Base-by-base conservation (phyloP, 2,888 invertebrate genomes). In the Vandiemenella viatica region DNA sequence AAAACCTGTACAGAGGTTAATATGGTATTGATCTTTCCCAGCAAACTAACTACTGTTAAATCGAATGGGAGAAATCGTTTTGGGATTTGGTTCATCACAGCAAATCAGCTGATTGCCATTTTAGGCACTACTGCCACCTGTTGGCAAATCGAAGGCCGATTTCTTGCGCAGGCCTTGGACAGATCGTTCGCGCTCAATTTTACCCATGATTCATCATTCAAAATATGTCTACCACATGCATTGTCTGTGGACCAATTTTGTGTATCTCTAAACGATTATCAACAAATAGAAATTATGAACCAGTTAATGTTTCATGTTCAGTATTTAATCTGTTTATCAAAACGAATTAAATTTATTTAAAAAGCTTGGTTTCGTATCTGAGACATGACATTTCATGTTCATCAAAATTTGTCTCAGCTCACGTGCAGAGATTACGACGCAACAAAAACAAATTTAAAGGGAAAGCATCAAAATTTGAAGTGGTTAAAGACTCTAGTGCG, bases 161-260 rank as follows among this genome's bases (percentile, higher is more conserved):
- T n/a, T n/a, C n/a, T n/a, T n/a, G 22, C 22, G 40, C 16, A 49
- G 37, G 22, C 46, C 46, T 48, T 43, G 52, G 43, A 13, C 48
- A 50, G 37, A 53, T 45, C 21, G 49, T 53, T 48, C 49, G 49
- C 48, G 50, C 50, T 50, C 47, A 50, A 53, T 53, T 49, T 51
- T 51, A 44, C 53, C 53, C 53, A 53, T 48, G 45, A 51, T 49
- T 49, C 53, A 51, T 48, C 45, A 46, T 50, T 50, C 41, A 50
- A 50, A 50, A 50, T 42, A 42, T 50, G 49, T 50, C 49, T 50
- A 50, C 49, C 49, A 50, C 49, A 50, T 50, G 49, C 17, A 50
- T 50, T 46, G 49, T 50, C 46, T 50, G 45, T 26, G 40, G 37
- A 46, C 32, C 26, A 17, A 45, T 50, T 46, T 50, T 50, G 49